Evolutionary conservation across 2,113 vertebrate species (phyloP).

Genomic region (Montifringilla adamsi): DNA sequence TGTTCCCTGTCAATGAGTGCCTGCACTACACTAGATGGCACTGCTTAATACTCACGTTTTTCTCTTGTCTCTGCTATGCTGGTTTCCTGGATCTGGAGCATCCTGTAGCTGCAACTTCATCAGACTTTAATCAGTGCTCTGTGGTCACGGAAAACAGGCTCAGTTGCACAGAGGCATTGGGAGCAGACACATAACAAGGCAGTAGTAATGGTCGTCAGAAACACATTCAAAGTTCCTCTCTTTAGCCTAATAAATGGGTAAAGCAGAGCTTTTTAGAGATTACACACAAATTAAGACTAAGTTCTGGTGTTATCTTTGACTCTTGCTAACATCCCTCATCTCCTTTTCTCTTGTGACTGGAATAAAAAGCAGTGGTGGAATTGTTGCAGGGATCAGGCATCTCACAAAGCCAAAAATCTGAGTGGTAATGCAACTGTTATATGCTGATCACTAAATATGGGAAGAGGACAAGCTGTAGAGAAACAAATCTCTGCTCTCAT

Average conservation of each 20-base stretch:
- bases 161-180: background rate
- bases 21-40: slow-evolving; percentile 51
- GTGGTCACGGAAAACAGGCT: accelerated
- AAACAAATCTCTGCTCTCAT: background rate
- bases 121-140: background rate
- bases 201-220: background rate
- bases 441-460: background rate
- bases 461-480: background rate
- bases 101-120: background rate
- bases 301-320: background rate
- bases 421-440: background rate
- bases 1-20: background rate
- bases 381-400: background rate
- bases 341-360: background rate
- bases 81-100: background rate
- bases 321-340: background rate
- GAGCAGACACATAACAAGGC: background rate
- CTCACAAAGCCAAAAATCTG: background rate
- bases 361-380: background rate
- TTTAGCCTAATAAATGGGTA: background rate
- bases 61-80: background rate
- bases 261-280: background rate
- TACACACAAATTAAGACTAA: background rate
- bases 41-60: slow-evolving; percentile 38
- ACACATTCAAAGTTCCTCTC: accelerated